These are phyloP conservation scores for Salvelinus sp. DNA, from an alignment of 2,113 vertebrate species.

Conservation along the genomic window DNA sequence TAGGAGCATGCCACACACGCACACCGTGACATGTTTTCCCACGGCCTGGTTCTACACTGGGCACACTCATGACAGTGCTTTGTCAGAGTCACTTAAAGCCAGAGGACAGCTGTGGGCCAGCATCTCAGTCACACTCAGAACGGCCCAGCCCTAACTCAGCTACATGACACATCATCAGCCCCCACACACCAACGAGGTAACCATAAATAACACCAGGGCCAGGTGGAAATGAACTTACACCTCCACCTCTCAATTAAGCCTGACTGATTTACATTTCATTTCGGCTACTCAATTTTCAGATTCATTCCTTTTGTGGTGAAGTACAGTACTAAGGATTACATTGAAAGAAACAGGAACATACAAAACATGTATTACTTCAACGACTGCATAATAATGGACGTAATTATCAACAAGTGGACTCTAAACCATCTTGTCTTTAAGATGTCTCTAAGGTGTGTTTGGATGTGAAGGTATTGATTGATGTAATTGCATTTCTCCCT, in stretches of 20 bases:
- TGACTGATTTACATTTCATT: not conserved
- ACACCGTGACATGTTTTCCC: constrained; percentile 51
- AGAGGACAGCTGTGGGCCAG: constrained; percentile 51
- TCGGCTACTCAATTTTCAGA: no score
- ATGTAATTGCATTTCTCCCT: no score
- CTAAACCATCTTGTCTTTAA: no score
- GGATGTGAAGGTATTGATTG: not conserved
- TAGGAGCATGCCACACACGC: constrained; percentile 26
- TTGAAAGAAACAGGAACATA: no score
- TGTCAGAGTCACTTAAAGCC: constrained; percentile 37
- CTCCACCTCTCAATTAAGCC: constrained; percentile 24
- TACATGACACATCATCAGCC: constrained; percentile 14
- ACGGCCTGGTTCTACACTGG: constrained; percentile 44
- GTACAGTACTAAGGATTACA: no score
- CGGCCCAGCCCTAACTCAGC: not conserved
- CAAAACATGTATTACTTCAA: no score
- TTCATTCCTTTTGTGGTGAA: no score
- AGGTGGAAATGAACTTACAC: constrained; percentile 23
- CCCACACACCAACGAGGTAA: not conserved
- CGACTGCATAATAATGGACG: no score
- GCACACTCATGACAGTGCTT: constrained; percentile 49
- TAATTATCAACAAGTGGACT: no score
- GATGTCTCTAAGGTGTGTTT: not conserved
- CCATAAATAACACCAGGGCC: constrained; percentile 14
- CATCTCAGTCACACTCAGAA: constrained; percentile 19